Conservation (phyloP, 1,140 invertebrate species). For the Rhagoletis pomonella region DNA sequence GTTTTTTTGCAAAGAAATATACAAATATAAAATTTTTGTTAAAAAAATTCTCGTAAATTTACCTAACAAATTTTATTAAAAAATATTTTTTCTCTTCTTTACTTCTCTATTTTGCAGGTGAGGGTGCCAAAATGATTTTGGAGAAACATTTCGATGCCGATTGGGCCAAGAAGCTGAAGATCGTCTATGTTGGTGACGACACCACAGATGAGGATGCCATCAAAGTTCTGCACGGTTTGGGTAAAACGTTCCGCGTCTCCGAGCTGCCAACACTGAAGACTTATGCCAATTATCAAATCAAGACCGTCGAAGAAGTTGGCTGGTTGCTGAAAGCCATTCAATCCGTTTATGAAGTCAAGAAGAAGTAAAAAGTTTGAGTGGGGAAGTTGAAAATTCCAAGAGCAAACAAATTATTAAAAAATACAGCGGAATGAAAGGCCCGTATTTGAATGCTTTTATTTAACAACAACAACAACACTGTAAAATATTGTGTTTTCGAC, state of each 20-base stretch:
- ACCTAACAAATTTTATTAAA: too few species aligned
- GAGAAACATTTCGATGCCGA: conserved; percentile 91
- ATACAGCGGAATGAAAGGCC: background rate
- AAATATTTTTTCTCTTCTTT: background rate
- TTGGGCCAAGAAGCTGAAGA: conserved; percentile 91
- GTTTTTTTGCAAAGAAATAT: too few species aligned
- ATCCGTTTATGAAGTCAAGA: conserved; percentile 71
- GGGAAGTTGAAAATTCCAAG: background rate
- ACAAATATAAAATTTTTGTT: too few species aligned
- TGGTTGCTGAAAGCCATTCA: conserved; percentile 92
- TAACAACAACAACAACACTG: conserved; percentile 29
- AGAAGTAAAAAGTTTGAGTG: conserved; percentile 52
- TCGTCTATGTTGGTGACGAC: conserved; percentile 93
- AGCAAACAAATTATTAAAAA: background rate
- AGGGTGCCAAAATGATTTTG: conserved; percentile 91
- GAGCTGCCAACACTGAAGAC: conserved; percentile 88
- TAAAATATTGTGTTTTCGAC: conserved; percentile 4
- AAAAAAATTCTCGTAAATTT: too few species aligned
- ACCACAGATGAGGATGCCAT: conserved; percentile 94
- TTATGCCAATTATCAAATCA: conserved; percentile 87
- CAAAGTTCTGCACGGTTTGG: conserved; percentile 90
- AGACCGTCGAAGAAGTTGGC: conserved; percentile 89
- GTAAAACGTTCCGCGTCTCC: conserved; percentile 91
- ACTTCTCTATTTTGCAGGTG: conserved; percentile 73
- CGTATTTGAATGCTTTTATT: background rate